A percentile compares a stretch with the other conserved stretches of the same genome.
Evolutionary conservation across 2,888 invertebrate genomes (phyloP).

Genomic region (Parasteatoda lunata): DNA sequence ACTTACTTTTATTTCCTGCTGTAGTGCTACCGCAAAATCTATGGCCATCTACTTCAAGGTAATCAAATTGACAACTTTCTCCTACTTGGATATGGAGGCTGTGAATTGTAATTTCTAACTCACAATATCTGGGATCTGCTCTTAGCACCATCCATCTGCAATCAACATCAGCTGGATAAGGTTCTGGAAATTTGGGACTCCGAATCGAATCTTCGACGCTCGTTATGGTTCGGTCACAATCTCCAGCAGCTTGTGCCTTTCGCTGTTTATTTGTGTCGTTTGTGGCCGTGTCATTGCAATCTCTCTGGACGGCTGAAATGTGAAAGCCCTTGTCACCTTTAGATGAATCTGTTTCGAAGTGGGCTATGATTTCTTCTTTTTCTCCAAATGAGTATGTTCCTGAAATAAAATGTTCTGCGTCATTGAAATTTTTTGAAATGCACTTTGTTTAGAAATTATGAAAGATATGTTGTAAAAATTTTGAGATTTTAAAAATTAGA

Average conservation of each 20-base stretch:
- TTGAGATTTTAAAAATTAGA: neutral
- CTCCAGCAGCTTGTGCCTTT: conserved; percentile 21
- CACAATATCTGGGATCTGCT: conserved; percentile 60
- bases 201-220: conserved; percentile 59
- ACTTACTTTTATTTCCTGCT: conserved; percentile 69
- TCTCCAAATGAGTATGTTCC: conserved; percentile 56
- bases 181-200: conserved; percentile 68
- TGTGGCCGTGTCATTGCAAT: conserved; percentile 30
- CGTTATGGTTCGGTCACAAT: conserved; percentile 65
- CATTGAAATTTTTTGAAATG: neutral
- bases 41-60: conserved; percentile 69
- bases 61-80: conserved; percentile 69
- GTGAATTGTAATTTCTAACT: conserved; percentile 69
- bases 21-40: conserved; percentile 68
- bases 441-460: neutral
- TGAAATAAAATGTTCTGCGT: neutral
- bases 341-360: conserved; percentile 46
- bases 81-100: conserved; percentile 69
- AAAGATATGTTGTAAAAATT: neutral
- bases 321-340: conserved; percentile 45
- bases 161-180: conserved; percentile 66
- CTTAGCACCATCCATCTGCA: conserved; percentile 68
- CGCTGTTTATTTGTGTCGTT: conserved; percentile 21
- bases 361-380: conserved; percentile 30
- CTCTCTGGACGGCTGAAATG: conserved; percentile 22